Evolutionary conservation across 2,888 invertebrate genomes (phyloP).

Genomic region (Thalpophila matura): DNA sequence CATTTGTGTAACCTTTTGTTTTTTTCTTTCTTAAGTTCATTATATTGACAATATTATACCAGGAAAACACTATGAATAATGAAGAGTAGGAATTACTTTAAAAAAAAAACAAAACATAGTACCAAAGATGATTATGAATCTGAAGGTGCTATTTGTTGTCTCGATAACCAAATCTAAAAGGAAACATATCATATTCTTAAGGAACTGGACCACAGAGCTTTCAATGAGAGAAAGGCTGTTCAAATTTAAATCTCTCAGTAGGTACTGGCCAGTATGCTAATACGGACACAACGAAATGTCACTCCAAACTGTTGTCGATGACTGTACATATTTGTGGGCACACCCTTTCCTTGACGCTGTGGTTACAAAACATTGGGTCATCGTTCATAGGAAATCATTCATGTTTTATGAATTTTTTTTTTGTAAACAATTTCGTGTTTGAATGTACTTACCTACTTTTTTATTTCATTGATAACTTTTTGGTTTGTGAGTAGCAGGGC

Average conservation of each 20-base stretch:
- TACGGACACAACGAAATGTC: constrained; percentile 82
- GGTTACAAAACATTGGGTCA: constrained; percentile 78
- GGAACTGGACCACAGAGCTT: constrained; percentile 52
- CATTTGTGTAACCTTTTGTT: too few relatives aligned
- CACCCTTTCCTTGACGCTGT: constrained; percentile 78
- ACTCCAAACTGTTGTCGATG: constrained; percentile 82
- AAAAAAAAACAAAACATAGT: too few relatives aligned
- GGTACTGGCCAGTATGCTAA: constrained; percentile 88
- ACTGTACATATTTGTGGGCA: constrained; percentile 84
- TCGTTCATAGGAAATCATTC: constrained; percentile 72
- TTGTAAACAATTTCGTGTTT: constrained; percentile 43
- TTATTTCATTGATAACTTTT: constrained; percentile 27
- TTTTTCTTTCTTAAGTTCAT: too few relatives aligned
- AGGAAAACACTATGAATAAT: too few relatives aligned
- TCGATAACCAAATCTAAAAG: too few relatives aligned
- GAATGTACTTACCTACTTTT: constrained; percentile 32
- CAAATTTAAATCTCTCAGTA: constrained; percentile 79
- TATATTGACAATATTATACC: too few relatives aligned
- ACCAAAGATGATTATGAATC: neutral
- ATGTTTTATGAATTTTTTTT: constrained; percentile 44
- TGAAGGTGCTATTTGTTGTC: too few relatives aligned
- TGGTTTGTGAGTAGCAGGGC: neutral
- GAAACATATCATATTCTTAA: constrained; percentile 18
- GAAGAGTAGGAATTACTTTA: too few relatives aligned
- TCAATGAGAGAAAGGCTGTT: constrained; percentile 76